Base-by-base conservation (phyloP, 64 coral and sea anemone genomes). In the Actinia tenebrosa region DNA sequence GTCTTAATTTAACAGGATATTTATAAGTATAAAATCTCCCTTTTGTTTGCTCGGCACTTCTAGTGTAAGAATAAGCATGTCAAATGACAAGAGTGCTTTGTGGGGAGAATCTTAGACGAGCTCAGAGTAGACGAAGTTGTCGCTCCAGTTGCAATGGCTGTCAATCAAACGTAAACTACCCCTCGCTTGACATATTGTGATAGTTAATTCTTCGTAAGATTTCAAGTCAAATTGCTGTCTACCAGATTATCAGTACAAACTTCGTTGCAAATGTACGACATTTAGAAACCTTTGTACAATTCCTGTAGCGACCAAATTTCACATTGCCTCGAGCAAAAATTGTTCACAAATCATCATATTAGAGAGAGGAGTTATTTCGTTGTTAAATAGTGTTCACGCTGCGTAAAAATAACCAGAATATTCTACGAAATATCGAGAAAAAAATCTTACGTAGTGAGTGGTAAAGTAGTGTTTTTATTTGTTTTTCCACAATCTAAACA, bases 1-100 rank as follows among this genome's bases (percentile, higher is more conserved):
- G 63, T 75, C 69, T 75, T 75, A 42, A 75, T 75, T 42, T 75
- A 75, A 75, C 69, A 75, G 25, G 69, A 75, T 75, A 75, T 75
- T 3, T 42, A 5, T 75, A 27, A 75, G 25, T 30, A 14, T 26
- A 42, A 75, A 75, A 75, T 75, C n/a, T 30, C 42, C 25, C n/a
- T 14, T 75, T 26, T 16, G 69, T 16, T 75, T 23, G 1, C n/a
- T n/a, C 20, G 56, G 7, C 26, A 42, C 26, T 17, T 42, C 1
- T 27, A n/a, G 23, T 17, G 42, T 10, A 72, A 72, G 46, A 47
- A 10, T 10, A 56, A 56, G 14, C 9, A 10, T 13, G 55, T 56
- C 55, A 56, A 56, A 10, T 56, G 55, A 15, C 14, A 5, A 56
- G 55, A 56, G 55, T 13, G 11, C 56, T 58, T 14, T 10, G 10